Evolutionary conservation across 2,113 vertebrate species (phyloP), one percentile per base, ranked within the genome.

Genomic region (Butastur rufipennis): DNA sequence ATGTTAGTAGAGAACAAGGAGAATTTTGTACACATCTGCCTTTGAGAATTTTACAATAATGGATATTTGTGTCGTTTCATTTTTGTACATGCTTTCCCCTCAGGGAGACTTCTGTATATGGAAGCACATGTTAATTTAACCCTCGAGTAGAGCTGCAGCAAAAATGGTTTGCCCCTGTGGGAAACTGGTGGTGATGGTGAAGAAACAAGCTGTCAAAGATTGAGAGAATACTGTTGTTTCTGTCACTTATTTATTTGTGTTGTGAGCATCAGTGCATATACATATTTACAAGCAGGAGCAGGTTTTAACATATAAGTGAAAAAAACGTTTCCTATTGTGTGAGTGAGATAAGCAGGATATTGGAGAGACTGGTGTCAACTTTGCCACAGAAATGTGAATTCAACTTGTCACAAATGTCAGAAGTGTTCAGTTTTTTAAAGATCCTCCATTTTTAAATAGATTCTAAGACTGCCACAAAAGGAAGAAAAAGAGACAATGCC

Each of bases 11-110:
- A 81, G 78, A 94, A 58, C 36, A 91, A 73, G 65, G 32, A 56
- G 36, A 34, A 21, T 58, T 92, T 88, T 73, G 42, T 90, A 85
- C 42, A 62, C 66, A 82, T 91, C 78, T 93, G 89, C 66, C 81
- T 94, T 65, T 58, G 66, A 87, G 70, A 93, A 72, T 94, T 93
- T 86, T 85, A 93, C 66, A 93, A 20, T 66, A 95, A 88, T 82
- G 71, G 59, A 47, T 95, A 48, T 95, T 97, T 85, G 68, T 91
- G 78, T 94, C 93, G 70, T 85, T 93, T 90, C 89, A 34, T 85
- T 95, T 91, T 88, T 93, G 66, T 95, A 91, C 86, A 91, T 66
- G 58, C 38, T 95, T 95, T 43, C 45, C 89, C 97, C 96, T 94
- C 50, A 78, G 92, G 94, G 88, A 93, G 82, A 93, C 59, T 88